These are phyloP conservation scores for Cyclura pinguis DNA, from an alignment of 2,797 vertebrate genomes.

Conservation along the genomic window DNA sequence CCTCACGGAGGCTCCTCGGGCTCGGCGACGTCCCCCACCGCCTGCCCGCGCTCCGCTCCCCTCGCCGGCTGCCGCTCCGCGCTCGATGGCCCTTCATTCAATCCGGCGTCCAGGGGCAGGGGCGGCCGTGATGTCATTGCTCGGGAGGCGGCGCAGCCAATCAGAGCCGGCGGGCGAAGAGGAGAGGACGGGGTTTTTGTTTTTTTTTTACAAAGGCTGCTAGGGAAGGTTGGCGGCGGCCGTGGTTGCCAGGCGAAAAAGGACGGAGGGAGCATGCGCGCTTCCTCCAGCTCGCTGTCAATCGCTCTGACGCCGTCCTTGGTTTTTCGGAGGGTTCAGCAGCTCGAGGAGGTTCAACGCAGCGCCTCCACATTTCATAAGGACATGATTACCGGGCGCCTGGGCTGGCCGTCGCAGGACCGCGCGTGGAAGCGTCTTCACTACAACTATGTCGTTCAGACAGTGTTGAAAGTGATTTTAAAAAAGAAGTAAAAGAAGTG, in stretches of 20 bases:
- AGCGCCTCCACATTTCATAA: no score
- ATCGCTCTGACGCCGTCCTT: background rate
- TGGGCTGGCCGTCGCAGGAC: no score
- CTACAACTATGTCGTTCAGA: no score
- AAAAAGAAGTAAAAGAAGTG: no score
- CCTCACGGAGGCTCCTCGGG: background rate
- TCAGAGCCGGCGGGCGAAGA: slow-evolving; percentile 68
- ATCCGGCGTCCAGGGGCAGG: slow-evolving; percentile 55
- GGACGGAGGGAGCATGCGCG: background rate
- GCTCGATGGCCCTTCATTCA: slow-evolving; percentile 41
- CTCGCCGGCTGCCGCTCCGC: background rate
- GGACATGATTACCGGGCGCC: no score
- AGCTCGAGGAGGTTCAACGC: no score
- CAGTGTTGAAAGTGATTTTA: no score
- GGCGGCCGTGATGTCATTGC: slow-evolving; percentile 75
- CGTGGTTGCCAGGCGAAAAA: background rate
- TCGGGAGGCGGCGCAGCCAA: slow-evolving; percentile 75
- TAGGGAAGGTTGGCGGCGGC: background rate
- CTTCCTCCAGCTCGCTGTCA: no score
- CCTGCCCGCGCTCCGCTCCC: background rate
- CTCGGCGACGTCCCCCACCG: no score
- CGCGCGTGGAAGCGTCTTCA: no score
- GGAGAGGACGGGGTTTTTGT: slow-evolving; percentile 43
- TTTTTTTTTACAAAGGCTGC: slow-evolving; percentile 4
- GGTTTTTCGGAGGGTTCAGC: background rate